Evolutionary conservation across 2,113 vertebrate genomes (phyloP).

Genomic region (Brachionichthys hirsutus): DNA sequence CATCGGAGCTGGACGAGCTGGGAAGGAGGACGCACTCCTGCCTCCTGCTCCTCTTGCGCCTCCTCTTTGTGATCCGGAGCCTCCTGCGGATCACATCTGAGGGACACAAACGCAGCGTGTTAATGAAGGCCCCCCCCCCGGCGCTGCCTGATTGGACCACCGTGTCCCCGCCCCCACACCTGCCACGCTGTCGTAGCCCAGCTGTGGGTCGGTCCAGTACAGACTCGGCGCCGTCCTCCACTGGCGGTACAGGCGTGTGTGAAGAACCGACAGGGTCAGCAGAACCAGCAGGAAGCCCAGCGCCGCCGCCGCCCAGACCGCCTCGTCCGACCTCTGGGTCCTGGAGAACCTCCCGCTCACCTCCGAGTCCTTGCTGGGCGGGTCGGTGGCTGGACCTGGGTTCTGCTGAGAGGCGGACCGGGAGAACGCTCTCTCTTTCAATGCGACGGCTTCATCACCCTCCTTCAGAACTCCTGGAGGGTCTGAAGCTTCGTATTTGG

Average conservation of each 20-base stretch:
- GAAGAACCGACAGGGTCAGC: conserved; percentile 77
- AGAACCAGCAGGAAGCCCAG: conserved; percentile 85
- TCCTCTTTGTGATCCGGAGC: conserved; percentile 67
- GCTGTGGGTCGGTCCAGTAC: conserved; percentile 80
- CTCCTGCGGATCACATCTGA: conserved; percentile 79
- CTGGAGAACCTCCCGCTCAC: conserved; percentile 32
- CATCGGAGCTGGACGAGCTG: conserved; percentile 74
- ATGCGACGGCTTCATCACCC: conserved; percentile 17
- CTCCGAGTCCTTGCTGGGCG: conserved; percentile 2
- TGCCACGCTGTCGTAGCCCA: conserved; percentile 77
- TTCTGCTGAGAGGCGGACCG: background rate
- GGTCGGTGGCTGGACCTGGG: background rate
- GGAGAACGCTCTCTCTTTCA: conserved; percentile 42
- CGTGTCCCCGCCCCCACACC: conserved; percentile 45
- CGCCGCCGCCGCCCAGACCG: conserved; percentile 85
- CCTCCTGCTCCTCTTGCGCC: conserved; percentile 69
- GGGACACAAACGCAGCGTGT: conserved; percentile 24
- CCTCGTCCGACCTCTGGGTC: conserved; percentile 82
- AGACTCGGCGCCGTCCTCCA: conserved; percentile 82
- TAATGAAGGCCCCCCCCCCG: background rate
- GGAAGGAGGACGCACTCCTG: conserved; percentile 70
- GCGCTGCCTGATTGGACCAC: background rate
- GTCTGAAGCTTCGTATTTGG: no score
- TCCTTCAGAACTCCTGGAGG: no score
- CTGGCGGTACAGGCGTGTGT: conserved; percentile 80